Conservation (phyloP, 2,888 invertebrate species). For the Ptychoptera albimana region DNA sequence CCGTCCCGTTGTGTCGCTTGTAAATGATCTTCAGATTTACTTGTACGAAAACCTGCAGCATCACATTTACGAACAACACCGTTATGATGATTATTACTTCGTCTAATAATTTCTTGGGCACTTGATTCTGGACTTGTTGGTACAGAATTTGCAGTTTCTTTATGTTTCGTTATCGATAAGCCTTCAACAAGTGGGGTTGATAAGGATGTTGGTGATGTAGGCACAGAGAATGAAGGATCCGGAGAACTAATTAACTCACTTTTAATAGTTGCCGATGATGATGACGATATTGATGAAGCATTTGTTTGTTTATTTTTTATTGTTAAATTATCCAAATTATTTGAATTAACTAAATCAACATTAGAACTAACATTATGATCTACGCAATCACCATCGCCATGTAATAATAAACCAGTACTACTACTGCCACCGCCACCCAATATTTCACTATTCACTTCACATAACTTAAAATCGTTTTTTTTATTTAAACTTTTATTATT, state of each 20-base stretch:
- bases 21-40: constrained; percentile 82
- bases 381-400: constrained; percentile 17
- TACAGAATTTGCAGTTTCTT: constrained; percentile 40
- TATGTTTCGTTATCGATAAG: constrained; percentile 13
- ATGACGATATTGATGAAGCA: constrained; percentile 18
- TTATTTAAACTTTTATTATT: background rate
- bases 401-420: constrained; percentile 11
- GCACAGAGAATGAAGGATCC: constrained; percentile 31
- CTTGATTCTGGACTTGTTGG: constrained; percentile 50
- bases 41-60: constrained; percentile 64
- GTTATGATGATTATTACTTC: constrained; percentile 32
- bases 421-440: constrained; percentile 12
- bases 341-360: background rate
- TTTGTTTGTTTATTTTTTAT: background rate
- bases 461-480: too few species aligned
- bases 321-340: background rate
- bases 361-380: constrained; percentile 7
- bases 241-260: constrained; percentile 20
- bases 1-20: constrained; percentile 41
- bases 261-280: constrained; percentile 30
- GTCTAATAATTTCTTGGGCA: constrained; percentile 18
- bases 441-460: constrained; percentile 16
- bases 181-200: constrained; percentile 29
- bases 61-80: constrained; percentile 33
- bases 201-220: constrained; percentile 33